These are phyloP conservation scores for Diadophis punctatus DNA, from an alignment of 2,113 vertebrate genomes.

Conservation along the genomic window DNA sequence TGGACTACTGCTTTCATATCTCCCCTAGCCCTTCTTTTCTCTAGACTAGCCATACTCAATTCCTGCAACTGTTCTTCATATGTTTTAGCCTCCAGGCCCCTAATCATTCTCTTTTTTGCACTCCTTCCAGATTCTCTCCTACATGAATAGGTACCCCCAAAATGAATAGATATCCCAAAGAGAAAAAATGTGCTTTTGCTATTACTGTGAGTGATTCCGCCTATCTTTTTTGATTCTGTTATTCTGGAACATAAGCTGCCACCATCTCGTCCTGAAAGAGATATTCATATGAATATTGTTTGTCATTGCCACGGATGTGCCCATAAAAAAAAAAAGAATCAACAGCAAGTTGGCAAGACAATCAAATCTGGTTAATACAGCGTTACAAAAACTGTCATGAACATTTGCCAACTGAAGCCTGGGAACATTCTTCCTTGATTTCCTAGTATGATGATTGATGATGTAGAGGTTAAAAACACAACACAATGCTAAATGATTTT, in stretches of 20 bases:
- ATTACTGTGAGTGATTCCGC: not conserved
- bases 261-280: not conserved
- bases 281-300: not conserved
- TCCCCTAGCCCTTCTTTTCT: too few relatives aligned
- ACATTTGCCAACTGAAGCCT: not conserved
- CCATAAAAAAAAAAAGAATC: not conserved
- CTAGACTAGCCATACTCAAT: too few relatives aligned
- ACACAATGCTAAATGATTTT: not conserved
- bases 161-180: not conserved
- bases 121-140: not conserved
- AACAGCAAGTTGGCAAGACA: not conserved
- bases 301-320: not conserved
- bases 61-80: too few relatives aligned
- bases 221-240: not conserved
- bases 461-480: not conserved
- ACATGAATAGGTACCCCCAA: accelerated
- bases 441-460: not conserved
- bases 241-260: not conserved
- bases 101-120: too few relatives aligned
- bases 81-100: too few relatives aligned
- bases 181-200: not conserved
- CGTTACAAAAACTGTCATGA: not conserved
- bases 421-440: not conserved
- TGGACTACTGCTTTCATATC: too few relatives aligned
- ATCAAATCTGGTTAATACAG: not conserved